Evolutionary conservation across 1,140 invertebrate species (phyloP).

Genomic region (Macrostomum lignano): DNA sequence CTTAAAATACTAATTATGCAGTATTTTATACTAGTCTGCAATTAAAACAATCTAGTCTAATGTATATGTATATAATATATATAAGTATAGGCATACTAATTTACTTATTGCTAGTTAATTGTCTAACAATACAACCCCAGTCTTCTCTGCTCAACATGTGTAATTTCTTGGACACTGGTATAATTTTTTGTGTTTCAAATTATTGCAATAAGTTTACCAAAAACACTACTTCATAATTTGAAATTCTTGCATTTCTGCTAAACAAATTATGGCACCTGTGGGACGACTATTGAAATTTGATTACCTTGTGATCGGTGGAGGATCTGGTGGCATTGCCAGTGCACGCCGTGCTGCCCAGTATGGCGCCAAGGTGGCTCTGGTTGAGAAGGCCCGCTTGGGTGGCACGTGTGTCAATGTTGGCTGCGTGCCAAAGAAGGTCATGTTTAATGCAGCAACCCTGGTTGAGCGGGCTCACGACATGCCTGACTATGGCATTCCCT

Average conservation of each 20-base stretch:
- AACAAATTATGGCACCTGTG: too few species aligned
- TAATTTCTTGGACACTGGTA: too few species aligned
- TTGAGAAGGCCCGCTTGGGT: constrained; percentile 29
- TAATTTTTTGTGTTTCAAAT: too few species aligned
- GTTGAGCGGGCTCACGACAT: constrained; percentile 28
- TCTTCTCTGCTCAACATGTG: too few species aligned
- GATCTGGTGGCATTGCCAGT: constrained; percentile 33
- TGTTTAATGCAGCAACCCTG: constrained; percentile 32
- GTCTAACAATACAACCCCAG: too few species aligned
- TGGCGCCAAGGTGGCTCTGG: constrained; percentile 28
- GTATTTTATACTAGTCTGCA: too few species aligned
- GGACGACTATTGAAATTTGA: constrained; percentile 13
- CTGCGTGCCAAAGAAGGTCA: constrained; percentile 35
- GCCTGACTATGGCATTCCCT: constrained; percentile 32
- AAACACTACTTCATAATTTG: constrained; percentile 1
- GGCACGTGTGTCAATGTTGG: constrained; percentile 36
- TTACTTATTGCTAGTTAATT: too few species aligned
- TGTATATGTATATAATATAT: too few species aligned
- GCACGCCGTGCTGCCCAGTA: constrained; percentile 33
- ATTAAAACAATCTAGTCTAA: too few species aligned
- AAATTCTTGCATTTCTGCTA: constrained; percentile 1
- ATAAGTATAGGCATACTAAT: too few species aligned
- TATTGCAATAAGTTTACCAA: too few species aligned
- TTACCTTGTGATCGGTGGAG: constrained; percentile 33
- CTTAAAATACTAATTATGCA: too few species aligned